Evolutionary conservation across 2,888 invertebrate species (phyloP).

Genomic region (Drosophila infuscata): DNA sequence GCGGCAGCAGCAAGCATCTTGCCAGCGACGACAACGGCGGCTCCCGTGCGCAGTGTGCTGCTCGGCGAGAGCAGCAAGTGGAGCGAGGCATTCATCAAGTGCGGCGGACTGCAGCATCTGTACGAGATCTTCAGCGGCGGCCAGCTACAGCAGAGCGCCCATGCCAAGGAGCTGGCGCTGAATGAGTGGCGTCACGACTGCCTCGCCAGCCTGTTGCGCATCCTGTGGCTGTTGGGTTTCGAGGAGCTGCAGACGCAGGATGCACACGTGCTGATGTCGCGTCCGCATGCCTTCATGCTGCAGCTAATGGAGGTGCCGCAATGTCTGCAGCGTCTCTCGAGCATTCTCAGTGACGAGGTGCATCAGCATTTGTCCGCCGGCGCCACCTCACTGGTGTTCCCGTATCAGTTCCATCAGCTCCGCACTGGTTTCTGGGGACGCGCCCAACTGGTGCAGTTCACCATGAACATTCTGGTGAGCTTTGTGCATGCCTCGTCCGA

Average conservation of each 20-base stretch:
- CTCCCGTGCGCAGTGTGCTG: slow-evolving; percentile 35
- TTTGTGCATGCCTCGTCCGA: slow-evolving; percentile 95
- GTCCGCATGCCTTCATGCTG: slow-evolving; percentile 87
- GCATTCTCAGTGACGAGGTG: slow-evolving; percentile 92
- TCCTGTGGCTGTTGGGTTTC: slow-evolving; percentile 94
- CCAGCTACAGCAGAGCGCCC: slow-evolving; percentile 91
- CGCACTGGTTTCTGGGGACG: slow-evolving; percentile 97
- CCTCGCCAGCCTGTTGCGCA: slow-evolving; percentile 93
- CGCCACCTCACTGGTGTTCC: slow-evolving; percentile 66
- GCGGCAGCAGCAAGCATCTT: neutral
- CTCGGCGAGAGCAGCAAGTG: slow-evolving; percentile 85
- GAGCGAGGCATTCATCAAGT: slow-evolving; percentile 93
- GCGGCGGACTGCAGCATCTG: slow-evolving; percentile 94
- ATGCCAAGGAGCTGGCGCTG: slow-evolving; percentile 86
- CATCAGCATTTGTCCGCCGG: slow-evolving; percentile 87
- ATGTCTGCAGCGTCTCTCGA: slow-evolving; percentile 93
- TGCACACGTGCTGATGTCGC: slow-evolving; percentile 89
- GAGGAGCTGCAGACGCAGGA: slow-evolving; percentile 85
- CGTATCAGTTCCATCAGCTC: slow-evolving; percentile 88
- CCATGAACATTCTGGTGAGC: slow-evolving; percentile 95
- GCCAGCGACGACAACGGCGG: slow-evolving; percentile 2
- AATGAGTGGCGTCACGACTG: slow-evolving; percentile 98
- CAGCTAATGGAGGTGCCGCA: slow-evolving; percentile 94
- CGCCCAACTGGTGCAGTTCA: slow-evolving; percentile 96
- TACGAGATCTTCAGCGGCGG: slow-evolving; percentile 97